These are phyloP conservation scores for Lysiphlebus fabarum DNA, from an alignment of 1,140 invertebrate genomes.

Conservation along the genomic window DNA sequence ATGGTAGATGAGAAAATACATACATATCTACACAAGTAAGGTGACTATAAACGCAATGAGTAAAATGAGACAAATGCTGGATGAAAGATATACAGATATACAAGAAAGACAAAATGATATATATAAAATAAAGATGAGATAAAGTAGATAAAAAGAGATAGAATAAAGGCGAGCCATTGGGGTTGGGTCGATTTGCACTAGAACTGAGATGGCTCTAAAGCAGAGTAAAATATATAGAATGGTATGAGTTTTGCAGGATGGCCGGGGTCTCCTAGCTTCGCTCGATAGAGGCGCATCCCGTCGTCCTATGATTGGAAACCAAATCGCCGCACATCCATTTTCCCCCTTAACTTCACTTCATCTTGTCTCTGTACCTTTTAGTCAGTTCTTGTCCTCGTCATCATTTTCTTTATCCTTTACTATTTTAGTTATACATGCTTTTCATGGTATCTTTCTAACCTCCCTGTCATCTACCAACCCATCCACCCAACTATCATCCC, in stretches of 20 bases:
- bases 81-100: constrained; percentile 27
- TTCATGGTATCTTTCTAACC: neutral
- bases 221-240: constrained; percentile 33
- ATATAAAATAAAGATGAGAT: constrained; percentile 26
- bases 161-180: constrained; percentile 18
- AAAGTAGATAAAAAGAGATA: constrained; percentile 24
- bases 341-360: constrained; percentile 25
- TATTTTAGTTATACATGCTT: too few species aligned
- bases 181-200: constrained; percentile 36
- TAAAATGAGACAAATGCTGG: neutral
- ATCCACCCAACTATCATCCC: constrained; percentile 19
- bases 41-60: neutral
- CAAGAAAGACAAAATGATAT: constrained; percentile 34
- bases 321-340: constrained; percentile 57
- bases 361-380: neutral
- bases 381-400: constrained; percentile 23
- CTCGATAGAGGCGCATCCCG: constrained; percentile 56
- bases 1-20: neutral
- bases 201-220: constrained; percentile 37
- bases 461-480: constrained; percentile 20
- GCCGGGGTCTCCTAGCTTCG: constrained; percentile 49
- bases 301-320: constrained; percentile 57
- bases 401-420: constrained; percentile 20
- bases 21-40: too few species aligned
- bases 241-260: constrained; percentile 46